Conservation (phyloP, 2,888 invertebrate species). For the Drosophila emarginata region DNA sequence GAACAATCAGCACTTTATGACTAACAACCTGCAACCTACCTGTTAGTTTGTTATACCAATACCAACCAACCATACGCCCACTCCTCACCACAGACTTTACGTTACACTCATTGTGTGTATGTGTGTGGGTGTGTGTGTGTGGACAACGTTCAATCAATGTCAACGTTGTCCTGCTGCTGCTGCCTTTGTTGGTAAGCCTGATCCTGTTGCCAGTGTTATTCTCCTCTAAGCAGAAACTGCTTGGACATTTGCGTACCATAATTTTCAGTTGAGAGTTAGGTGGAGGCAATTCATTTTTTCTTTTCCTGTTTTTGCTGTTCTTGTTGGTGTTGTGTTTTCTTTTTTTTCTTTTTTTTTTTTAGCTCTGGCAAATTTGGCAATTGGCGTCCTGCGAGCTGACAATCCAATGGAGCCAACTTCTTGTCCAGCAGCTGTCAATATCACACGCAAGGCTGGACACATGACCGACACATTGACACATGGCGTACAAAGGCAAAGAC, state of each 20-base stretch:
- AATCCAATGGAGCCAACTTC: constrained; percentile 37
- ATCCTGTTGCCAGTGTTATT: constrained; percentile 21
- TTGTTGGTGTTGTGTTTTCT: background rate
- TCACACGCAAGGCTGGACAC: constrained; percentile 74
- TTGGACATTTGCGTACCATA: constrained; percentile 64
- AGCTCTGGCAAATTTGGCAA: constrained; percentile 11
- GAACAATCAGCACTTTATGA: constrained; percentile 60
- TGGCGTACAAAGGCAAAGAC: constrained; percentile 66
- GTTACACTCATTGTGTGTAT: constrained; percentile 23
- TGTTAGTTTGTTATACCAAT: constrained; percentile 24
- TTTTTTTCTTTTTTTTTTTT: constrained; percentile 1
- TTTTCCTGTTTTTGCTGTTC: constrained; percentile 15
- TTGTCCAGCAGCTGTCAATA: constrained; percentile 66
- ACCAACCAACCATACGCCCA: background rate
- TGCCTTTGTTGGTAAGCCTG: constrained; percentile 29
- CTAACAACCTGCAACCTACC: constrained; percentile 48
- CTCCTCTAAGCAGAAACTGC: constrained; percentile 27
- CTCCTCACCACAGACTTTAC: background rate
- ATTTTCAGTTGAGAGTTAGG: constrained; percentile 52
- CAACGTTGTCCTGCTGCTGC: constrained; percentile 60
- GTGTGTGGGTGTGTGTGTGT: constrained; percentile 55
- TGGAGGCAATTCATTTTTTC: constrained; percentile 12
- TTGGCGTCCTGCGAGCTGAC: constrained; percentile 17
- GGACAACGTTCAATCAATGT: constrained; percentile 77
- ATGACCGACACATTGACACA: constrained; percentile 75